A percentile compares a stretch with the other conserved stretches of the same genome.
These are phyloP conservation scores for Gymnosoma rotundatum DNA, from an alignment of 2,888 invertebrate species.

Conservation along the genomic window DNA sequence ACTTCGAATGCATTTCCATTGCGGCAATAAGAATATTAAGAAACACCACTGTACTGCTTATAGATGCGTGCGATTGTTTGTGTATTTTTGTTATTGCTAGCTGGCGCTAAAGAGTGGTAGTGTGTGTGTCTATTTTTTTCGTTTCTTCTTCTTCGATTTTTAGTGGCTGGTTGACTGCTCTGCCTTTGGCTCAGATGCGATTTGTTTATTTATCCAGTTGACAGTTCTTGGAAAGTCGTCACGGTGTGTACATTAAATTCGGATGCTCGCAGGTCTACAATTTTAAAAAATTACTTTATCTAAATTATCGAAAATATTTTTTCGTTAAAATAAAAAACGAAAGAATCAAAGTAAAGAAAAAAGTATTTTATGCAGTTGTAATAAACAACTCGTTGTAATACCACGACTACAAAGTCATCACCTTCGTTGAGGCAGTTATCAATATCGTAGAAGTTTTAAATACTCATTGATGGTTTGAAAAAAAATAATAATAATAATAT, in stretches of 20 bases:
- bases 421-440: neutral
- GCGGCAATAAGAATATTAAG: constrained; percentile 26
- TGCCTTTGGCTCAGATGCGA: constrained; percentile 64
- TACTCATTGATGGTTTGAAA: neutral
- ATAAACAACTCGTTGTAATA: constrained; percentile 32
- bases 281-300: constrained; percentile 19
- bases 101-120: constrained; percentile 62
- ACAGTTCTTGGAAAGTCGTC: constrained; percentile 81
- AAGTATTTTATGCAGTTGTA: constrained; percentile 25
- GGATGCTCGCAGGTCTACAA: constrained; percentile 71
- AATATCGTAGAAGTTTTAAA: neutral
- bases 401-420: constrained; percentile 40
- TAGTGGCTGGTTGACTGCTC: constrained; percentile 55
- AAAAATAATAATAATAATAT: constrained; percentile 6
- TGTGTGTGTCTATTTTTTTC: constrained; percentile 1
- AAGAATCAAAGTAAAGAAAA: neutral
- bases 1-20: constrained; percentile 43
- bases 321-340: constrained; percentile 16
- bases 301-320: constrained; percentile 45
- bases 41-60: neutral
- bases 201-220: constrained; percentile 79
- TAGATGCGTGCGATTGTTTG: neutral
- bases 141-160: constrained; percentile 16
- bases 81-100: constrained; percentile 45
- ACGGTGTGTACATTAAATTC: constrained; percentile 78